Base-by-base conservation (phyloP, 1,140 invertebrate genomes). In the Oryctes rhinoceros region DNA sequence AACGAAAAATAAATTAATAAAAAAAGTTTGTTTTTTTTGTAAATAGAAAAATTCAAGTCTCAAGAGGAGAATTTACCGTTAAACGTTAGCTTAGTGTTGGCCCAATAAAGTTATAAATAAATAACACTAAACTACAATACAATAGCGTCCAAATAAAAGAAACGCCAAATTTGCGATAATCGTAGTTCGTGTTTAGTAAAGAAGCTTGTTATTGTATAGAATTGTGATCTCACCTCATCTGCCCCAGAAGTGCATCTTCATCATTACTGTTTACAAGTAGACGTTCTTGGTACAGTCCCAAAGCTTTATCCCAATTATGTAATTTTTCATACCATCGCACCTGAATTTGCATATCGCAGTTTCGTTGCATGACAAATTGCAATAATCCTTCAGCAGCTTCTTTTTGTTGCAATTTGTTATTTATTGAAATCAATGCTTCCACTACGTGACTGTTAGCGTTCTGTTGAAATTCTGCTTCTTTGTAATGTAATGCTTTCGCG, bases 301-400 rank as follows among this genome's bases (percentile, higher is more conserved):
- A 89, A 0, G 99, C 99, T 86, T 96, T 96, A 83, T 99, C 97
- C 98, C 98, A 99, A 85, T 99, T 97, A 86, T 99, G 97, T 1
- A 99, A 89, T 87, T 99, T 99, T 87, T 99, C 99, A 87, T 99
- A 99, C 98, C 98, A 99, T 6, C 96, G 90, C 74, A 99, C 97
- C 87, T 99, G 96, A 0, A 99, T 94, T 88, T 94, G 92, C 3
- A 95, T 88, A 6, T 90, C 90, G 76, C 92, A 92, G 76, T 94
- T 91, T 83, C 96, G 93, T 81, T 94, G 94, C 92, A 95, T 96
- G 0, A 98, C 97, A 85, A 96, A 96, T 83, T 97, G 94, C 13
- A 99, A 88, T 0, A 99, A 87, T 30, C 95, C 98, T 83, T 97
- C 94, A 0, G 99, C 98, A 0, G 98, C 98, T 89, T 99, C 99